Evolutionary conservation across 2,888 invertebrate genomes (phyloP).

Genomic region (Drosophila barbarae): DNA sequence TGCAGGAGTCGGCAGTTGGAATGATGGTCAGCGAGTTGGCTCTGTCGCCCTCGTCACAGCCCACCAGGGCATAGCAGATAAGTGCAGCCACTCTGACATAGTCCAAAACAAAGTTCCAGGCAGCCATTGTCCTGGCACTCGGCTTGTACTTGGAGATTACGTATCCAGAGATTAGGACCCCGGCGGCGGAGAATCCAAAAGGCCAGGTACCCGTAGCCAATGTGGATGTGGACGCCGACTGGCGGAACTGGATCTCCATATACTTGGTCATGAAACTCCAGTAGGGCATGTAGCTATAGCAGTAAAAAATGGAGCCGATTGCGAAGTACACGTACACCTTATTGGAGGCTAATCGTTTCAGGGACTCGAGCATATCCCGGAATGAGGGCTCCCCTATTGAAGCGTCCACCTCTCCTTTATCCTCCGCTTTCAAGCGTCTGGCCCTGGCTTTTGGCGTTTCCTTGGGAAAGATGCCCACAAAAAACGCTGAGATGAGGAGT

Average conservation of each 20-base stretch:
- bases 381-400: conserved; percentile 72
- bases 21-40: conserved; percentile 30
- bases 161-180: conserved; percentile 84
- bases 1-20: conserved; percentile 80
- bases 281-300: conserved; percentile 86
- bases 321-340: conserved; percentile 83
- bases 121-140: conserved; percentile 83
- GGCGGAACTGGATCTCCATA: conserved; percentile 88
- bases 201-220: conserved; percentile 86
- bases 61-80: conserved; percentile 83
- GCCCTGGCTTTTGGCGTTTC: conserved; percentile 84
- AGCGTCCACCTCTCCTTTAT: neutral
- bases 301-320: conserved; percentile 85
- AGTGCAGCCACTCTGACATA: conserved; percentile 83
- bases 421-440: conserved; percentile 74
- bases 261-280: conserved; percentile 91
- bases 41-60: conserved; percentile 83
- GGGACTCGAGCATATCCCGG: conserved; percentile 83
- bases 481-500: conserved; percentile 81
- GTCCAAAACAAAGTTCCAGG: conserved; percentile 85
- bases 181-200: conserved; percentile 84
- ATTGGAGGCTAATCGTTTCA: conserved; percentile 83
- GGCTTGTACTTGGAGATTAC: conserved; percentile 84
- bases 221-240: conserved; percentile 85
- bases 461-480: conserved; percentile 85